Evolutionary conservation across 1,140 invertebrate species (phyloP), one percentile per base, ranked within the genome.

Genomic region (Ceratosolen solmsi): DNA sequence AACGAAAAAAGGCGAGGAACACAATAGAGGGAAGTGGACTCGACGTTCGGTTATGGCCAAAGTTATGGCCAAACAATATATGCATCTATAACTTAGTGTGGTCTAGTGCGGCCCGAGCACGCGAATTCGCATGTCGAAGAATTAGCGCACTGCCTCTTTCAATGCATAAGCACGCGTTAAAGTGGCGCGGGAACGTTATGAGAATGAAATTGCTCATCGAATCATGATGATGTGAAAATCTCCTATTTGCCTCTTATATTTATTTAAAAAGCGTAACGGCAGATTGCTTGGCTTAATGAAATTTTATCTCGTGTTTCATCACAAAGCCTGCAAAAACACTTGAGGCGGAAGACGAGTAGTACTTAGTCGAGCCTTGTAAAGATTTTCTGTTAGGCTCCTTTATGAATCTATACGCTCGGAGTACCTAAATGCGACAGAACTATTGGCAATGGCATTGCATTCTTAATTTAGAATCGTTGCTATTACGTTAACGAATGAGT

Each of bases 361-460:
- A 33, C 60, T 68, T 68, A 63, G n/a, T 41, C 38, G 54, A 36
- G 38, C n/a, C 70, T 60, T 38, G 73, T 5, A 30, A 33, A 58
- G 49, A 33, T 74, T 30, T 72, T 46, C 70, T 46, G 0, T 51
- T 30, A 36, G 72, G 38, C 7, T 74, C 30, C 54, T 38, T 56
- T 36, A 74, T 33, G 72, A 30, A 74, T 74, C 46, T 22, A 9
- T 30, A 33, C 27, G 49, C 38, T 74, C 20, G 49, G 30, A 17
- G 54, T 27, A 5, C 3, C 30, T 56, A 17, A 72, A 72, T 72
- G 46, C 41, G 46, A 72, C 70, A 38, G 56, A 15, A 41, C 33
- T 81, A 81, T 75, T 81, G 79, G 79, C 79, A 81, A 75, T 81
- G 72, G 79, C 72, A 75, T 81, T 81, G 79, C 79, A 60, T 71